These are phyloP conservation scores for Brachionus rubens DNA, from an alignment of 1,140 invertebrate species.

Conservation along the genomic window DNA sequence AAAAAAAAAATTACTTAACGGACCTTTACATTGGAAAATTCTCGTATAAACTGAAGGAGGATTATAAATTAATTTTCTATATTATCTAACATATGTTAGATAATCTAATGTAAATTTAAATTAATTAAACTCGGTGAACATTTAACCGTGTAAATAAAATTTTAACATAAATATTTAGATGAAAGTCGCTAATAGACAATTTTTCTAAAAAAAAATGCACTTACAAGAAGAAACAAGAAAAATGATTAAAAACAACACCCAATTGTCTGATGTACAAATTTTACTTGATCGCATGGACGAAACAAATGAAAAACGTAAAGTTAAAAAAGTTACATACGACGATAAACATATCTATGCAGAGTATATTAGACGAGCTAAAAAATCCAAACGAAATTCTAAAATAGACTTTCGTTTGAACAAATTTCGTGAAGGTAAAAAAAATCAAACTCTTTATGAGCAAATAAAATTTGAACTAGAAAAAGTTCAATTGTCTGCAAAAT, in stretches of 20 bases:
- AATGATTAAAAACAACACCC: neutral
- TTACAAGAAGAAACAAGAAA: too few relatives aligned
- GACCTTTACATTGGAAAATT: too few relatives aligned
- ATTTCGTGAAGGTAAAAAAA: neutral
- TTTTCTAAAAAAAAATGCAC: too few relatives aligned
- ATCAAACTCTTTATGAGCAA: neutral
- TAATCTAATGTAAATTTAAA: too few relatives aligned
- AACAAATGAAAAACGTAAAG: neutral
- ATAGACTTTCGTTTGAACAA: neutral
- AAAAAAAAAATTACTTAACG: too few relatives aligned
- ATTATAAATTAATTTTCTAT: too few relatives aligned
- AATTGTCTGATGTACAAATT: neutral
- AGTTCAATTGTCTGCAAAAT: neutral
- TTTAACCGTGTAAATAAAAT: too few relatives aligned
- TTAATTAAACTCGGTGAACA: too few relatives aligned
- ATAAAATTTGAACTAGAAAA: slow-evolving; percentile 13
- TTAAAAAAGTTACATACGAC: neutral
- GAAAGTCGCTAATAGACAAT: too few relatives aligned
- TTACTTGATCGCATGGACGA: neutral
- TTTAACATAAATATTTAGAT: too few relatives aligned
- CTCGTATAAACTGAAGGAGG: too few relatives aligned
- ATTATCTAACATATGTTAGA: too few relatives aligned
- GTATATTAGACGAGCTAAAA: neutral
- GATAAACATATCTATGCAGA: neutral
- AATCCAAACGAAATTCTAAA: slow-evolving; percentile 17